Percentiles rank a stretch among this genome's conserved stretches.
Evolutionary conservation across 2,888 invertebrate genomes (phyloP).

Genomic region (Macrosoma leucophasiata): DNA sequence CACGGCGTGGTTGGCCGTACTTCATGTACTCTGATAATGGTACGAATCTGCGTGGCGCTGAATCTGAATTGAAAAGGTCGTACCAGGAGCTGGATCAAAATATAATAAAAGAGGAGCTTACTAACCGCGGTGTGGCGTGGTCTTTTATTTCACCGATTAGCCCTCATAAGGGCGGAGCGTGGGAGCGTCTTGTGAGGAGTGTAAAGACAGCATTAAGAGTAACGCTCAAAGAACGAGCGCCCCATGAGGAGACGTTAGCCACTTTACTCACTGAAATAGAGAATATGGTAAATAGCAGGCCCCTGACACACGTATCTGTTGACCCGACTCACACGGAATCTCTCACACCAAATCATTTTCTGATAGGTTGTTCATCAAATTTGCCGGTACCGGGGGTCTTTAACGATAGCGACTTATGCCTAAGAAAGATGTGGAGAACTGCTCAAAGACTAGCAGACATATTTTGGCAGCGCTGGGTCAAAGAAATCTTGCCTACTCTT

Average conservation of each 20-base stretch:
- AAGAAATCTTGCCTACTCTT: neutral
- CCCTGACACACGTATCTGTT: conserved; percentile 1
- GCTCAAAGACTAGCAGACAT: neutral
- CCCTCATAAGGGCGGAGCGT: conserved; percentile 19
- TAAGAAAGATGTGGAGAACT: neutral
- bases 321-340: neutral
- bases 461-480: conserved; percentile 1
- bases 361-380: neutral
- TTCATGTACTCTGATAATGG: conserved; percentile 20
- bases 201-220: conserved; percentile 13
- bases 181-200: conserved; percentile 17
- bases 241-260: conserved; percentile 8
- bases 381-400: neutral
- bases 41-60: conserved; percentile 24
- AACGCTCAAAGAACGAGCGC: conserved; percentile 11
- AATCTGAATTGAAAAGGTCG: conserved; percentile 17
- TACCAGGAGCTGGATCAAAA: conserved; percentile 11
- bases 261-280: conserved; percentile 12
- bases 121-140: conserved; percentile 12
- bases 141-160: conserved; percentile 14
- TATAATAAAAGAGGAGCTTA: neutral
- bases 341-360: neutral
- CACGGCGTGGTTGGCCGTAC: conserved; percentile 22
- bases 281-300: conserved; percentile 11
- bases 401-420: neutral